Conservation (phyloP, 2,888 invertebrate genomes). For the Eremobia ochroleuca region DNA sequence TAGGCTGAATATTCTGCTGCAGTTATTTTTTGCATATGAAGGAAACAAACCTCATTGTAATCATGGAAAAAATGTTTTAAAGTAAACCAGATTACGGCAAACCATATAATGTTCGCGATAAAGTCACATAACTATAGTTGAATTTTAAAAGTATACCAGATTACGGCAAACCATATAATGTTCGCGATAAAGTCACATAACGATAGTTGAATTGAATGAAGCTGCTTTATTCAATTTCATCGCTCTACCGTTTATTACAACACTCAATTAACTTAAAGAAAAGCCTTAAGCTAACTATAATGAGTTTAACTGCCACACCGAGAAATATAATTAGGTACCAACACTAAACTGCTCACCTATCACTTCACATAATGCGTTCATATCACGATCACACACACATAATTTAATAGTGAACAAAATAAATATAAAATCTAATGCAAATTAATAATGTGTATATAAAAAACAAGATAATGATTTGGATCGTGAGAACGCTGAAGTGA, state of each 20-base stretch:
- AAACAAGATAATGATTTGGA: conserved; percentile 65
- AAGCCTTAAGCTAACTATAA: conserved; percentile 7
- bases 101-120: no score
- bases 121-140: not conserved
- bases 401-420: conserved; percentile 56
- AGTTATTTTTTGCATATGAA: not conserved
- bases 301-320: conserved; percentile 31
- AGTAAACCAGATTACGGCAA: not conserved
- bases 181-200: not conserved
- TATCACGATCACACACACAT: conserved; percentile 26
- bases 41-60: not conserved
- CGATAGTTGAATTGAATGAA: not conserved
- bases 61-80: not conserved
- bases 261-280: not conserved
- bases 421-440: conserved; percentile 68
- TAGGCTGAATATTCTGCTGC: not conserved
- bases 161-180: not conserved
- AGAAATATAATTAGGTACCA: conserved; percentile 37
- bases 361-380: conserved; percentile 22
- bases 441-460: conserved; percentile 71
- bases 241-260: not conserved
- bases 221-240: not conserved
- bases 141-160: not conserved
- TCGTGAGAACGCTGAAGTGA: conserved; percentile 73
- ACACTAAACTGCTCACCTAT: conserved; percentile 20